Conservation (phyloP, 2,888 invertebrate species). For the Nasonovia ribisnigri region DNA sequence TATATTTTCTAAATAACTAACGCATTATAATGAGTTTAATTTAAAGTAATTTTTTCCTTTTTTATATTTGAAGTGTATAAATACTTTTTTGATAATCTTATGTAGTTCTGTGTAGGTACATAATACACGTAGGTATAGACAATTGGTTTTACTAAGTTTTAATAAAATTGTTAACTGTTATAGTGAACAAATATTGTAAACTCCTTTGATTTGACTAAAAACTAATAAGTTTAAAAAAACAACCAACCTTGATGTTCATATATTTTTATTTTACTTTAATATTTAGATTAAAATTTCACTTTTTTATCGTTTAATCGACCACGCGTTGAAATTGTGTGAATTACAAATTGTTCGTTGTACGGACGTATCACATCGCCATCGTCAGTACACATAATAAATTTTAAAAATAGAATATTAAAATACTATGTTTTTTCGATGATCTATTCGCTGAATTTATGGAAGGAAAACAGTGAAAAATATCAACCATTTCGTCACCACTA, state of each 20-base stretch:
- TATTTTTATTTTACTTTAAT: neutral
- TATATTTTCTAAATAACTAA: neutral
- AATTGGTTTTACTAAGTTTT: neutral
- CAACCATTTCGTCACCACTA: slow-evolving; percentile 53
- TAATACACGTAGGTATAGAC: neutral
- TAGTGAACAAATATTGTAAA: no score
- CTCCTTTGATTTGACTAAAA: no score
- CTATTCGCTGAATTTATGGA: slow-evolving; percentile 15
- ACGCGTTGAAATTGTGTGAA: neutral
- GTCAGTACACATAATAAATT: neutral
- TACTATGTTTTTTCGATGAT: slow-evolving; percentile 25
- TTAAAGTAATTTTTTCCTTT: neutral
- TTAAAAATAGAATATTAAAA: slow-evolving; percentile 48
- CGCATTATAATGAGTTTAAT: neutral
- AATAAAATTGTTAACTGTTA: neutral
- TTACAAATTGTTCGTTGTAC: neutral
- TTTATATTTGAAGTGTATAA: neutral
- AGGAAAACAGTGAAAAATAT: slow-evolving; percentile 40
- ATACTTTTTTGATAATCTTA: neutral
- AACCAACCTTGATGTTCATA: neutral
- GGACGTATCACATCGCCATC: neutral
- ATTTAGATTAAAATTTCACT: neutral
- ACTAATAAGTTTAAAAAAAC: neutral
- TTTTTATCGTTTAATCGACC: neutral
- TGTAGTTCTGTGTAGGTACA: neutral